Conservation (phyloP, 2,113 vertebrate genomes). For the Sterna hirundo region DNA sequence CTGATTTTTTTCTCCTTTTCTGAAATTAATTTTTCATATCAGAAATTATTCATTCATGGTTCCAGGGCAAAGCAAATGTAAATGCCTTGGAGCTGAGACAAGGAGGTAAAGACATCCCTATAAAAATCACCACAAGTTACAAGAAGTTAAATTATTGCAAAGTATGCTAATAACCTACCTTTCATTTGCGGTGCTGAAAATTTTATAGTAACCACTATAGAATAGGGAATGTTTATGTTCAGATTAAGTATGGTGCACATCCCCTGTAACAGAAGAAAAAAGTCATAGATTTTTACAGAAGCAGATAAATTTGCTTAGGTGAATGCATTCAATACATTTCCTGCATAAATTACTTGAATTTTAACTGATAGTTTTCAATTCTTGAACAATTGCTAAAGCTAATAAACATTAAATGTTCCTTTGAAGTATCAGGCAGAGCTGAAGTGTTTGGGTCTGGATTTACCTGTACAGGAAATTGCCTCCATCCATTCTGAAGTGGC, state of each 20-base stretch:
- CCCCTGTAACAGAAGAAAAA: background rate
- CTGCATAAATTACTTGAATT: background rate
- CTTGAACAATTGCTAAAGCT: background rate
- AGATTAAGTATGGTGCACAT: background rate
- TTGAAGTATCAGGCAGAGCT: background rate
- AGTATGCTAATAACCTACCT: background rate
- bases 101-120: background rate
- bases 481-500: slow-evolving; percentile 17
- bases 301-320: background rate
- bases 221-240: background rate
- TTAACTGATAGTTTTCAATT: background rate
- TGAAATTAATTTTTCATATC: background rate
- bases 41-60: background rate
- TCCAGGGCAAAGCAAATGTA: background rate
- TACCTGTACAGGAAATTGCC: slow-evolving; percentile 13
- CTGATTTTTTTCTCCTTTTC: background rate
- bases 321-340: background rate
- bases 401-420: background rate
- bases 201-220: background rate
- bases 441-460: slow-evolving; percentile 9
- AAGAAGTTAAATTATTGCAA: background rate
- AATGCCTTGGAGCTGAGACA: background rate
- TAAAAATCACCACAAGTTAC: background rate
- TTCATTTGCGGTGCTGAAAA: background rate
- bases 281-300: background rate